These are phyloP conservation scores for Hassar affinis DNA, from an alignment of 2,113 vertebrate genomes.

Conservation along the genomic window DNA sequence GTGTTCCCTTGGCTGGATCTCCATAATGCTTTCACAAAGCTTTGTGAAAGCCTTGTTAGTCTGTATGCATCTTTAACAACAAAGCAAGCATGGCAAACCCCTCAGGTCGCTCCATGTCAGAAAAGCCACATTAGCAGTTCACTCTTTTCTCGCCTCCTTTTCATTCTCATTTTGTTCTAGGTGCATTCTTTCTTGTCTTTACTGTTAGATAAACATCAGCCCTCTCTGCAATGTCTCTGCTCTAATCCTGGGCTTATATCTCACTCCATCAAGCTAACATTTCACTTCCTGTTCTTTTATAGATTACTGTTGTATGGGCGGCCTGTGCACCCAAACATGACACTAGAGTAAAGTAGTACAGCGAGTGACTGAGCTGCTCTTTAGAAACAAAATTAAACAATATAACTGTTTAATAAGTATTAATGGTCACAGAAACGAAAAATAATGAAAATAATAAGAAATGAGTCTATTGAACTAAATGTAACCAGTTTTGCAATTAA, in stretches of 20 bases:
- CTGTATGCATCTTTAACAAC: neutral
- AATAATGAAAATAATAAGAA: neutral
- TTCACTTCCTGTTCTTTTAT: constrained; percentile 10
- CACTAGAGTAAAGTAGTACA: neutral
- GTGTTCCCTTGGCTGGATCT: neutral
- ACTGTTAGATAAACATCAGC: neutral
- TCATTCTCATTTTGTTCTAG: neutral
- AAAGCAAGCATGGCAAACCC: neutral
- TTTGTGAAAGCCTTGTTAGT: neutral
- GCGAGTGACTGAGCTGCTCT: neutral
- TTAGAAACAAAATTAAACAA: neutral
- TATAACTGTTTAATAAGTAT: neutral
- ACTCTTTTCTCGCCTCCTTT: neutral
- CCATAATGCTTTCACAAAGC: neutral
- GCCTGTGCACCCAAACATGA: neutral
- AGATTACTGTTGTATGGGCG: neutral
- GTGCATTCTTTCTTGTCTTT: neutral
- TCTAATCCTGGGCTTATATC: neutral
- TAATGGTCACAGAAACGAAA: neutral
- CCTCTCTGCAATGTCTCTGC: neutral
- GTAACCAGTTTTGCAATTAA: neutral
- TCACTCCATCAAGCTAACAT: neutral
- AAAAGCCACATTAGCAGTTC: neutral
- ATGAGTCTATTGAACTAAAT: neutral
- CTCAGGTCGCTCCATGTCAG: neutral